phyloP scores from a whole-genome alignment of 2,113 vertebrate species.

The Motacilla tschutschensis region DNA sequence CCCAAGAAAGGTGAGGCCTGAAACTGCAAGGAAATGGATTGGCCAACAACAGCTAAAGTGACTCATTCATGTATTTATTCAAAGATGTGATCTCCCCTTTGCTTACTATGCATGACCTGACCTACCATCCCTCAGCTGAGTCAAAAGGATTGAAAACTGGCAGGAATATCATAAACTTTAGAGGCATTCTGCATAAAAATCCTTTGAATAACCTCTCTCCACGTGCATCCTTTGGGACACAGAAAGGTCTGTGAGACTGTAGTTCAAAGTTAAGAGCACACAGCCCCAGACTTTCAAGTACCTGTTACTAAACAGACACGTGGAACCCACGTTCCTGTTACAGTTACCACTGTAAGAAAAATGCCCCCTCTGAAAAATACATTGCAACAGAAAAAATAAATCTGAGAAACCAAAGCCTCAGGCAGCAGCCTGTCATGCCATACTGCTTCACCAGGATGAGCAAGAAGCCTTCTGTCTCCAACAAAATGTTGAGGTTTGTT shows the following conservation, averaged over 20 bases:
- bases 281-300: not conserved
- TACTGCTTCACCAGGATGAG: not conserved
- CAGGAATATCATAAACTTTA: not conserved
- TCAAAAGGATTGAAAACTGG: not conserved
- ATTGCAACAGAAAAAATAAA: not conserved
- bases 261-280: not conserved
- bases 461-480: not conserved
- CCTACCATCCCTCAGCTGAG: not conserved
- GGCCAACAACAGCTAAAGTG: not conserved
- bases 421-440: not conserved
- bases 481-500: not conserved
- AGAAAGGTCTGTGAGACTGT: not conserved
- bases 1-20: not conserved
- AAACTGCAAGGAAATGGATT: not conserved
- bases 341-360: not conserved
- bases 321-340: accelerated
- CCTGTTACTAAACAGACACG: not conserved
- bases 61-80: not conserved
- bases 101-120: not conserved
- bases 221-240: not conserved
- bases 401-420: not conserved
- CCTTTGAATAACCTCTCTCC: not conserved
- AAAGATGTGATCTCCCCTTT: not conserved
- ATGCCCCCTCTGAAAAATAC: not conserved
- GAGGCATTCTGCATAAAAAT: not conserved